These are phyloP conservation scores for Alentia gelatinosa DNA, from an alignment of 2,888 invertebrate genomes.

Conservation along the genomic window DNA sequence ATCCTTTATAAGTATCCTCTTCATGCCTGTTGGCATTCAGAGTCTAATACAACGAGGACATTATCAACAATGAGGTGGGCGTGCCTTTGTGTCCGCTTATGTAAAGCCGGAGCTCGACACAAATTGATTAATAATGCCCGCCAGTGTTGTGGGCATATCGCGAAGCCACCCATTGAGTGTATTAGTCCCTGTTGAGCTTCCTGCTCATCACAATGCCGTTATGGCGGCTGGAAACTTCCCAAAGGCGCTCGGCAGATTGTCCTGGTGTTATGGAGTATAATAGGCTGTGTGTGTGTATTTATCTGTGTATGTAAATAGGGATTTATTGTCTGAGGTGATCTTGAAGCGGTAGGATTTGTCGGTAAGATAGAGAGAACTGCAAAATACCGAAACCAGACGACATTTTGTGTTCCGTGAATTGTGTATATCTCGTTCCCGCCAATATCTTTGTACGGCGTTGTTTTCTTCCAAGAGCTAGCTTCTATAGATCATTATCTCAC, in stretches of 20 bases:
- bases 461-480: no score
- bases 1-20: not conserved
- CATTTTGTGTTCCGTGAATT: no score
- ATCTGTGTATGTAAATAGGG: not conserved
- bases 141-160: not conserved
- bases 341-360: no score
- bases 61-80: not conserved
- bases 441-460: no score
- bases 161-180: not conserved
- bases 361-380: no score
- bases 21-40: not conserved
- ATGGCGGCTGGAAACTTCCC: not conserved
- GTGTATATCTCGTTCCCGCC: no score
- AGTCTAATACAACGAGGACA: not conserved
- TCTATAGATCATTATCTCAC: no score
- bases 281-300: not conserved
- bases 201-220: not conserved
- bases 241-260: not conserved
- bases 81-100: not conserved
- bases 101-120: conserved; percentile 7
- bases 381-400: no score
- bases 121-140: conserved; percentile 39
- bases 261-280: not conserved
- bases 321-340: not conserved
- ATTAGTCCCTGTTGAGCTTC: not conserved